Evolutionary conservation across 2,888 invertebrate genomes (phyloP).

Genomic region (Clepsis dumicolana): DNA sequence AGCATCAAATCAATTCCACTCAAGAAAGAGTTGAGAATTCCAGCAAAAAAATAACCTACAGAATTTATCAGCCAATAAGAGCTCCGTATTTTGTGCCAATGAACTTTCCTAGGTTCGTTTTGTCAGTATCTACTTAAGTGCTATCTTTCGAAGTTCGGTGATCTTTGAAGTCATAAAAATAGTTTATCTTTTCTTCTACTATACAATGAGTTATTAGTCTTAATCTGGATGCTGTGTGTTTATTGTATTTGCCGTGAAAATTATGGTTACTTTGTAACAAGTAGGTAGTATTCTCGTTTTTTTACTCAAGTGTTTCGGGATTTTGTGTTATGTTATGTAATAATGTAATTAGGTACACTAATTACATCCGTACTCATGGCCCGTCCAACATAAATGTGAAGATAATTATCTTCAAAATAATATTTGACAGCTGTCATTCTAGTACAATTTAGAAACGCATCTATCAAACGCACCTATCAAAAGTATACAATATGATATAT

Average conservation of each 20-base stretch:
- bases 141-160: conserved; percentile 16
- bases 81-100: neutral
- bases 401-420: no score
- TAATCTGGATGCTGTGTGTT: conserved; percentile 18
- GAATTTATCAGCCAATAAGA: neutral
- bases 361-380: no score
- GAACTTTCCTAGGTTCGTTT: conserved; percentile 1
- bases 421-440: no score
- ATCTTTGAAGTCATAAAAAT: conserved; percentile 21
- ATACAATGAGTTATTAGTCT: conserved; percentile 20
- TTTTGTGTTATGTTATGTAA: neutral
- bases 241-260: conserved; percentile 10
- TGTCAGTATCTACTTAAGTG: neutral
- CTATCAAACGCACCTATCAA: no score
- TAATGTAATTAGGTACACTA: no score
- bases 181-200: conserved; percentile 7
- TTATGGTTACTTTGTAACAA: conserved; percentile 9
- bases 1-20: neutral
- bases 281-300: no score
- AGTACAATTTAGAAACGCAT: no score
- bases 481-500: no score
- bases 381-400: no score
- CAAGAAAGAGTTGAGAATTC: neutral
- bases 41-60: neutral
- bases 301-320: no score